Base-by-base conservation (phyloP, 92 coral and sea anemone species). In the Porites rus region DNA sequence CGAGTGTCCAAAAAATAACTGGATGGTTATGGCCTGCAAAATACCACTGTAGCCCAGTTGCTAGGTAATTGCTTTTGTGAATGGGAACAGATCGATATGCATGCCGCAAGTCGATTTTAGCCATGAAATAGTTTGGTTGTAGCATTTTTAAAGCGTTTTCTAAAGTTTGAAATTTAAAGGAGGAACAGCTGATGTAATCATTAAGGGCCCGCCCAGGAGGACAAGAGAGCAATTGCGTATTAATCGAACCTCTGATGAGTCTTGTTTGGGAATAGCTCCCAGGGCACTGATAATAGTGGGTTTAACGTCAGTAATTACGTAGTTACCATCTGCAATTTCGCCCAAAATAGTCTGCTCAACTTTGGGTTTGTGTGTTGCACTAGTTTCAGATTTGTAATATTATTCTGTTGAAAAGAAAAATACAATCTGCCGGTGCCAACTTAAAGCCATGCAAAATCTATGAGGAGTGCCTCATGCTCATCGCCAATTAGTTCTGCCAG, bases 181-280 rank as follows among this genome's bases (percentile, higher is more conserved):
- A 52, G 18, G 75, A 62, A 12, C 64, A 12, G n/a, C 38, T 10
- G 13, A 89, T 89, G 76, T 83, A 89, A 16, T 83, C 88, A 52
- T 83, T 89, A 4, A 84, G 81, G 1, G 81, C 88, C 53, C 59
- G 84, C 1, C 85, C 85, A 46, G 22, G 68, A 20, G 92, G 92
- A 1, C 87, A 61, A 88, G 68, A 88, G 68, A 28, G 31, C 88
- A 77, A 17, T 89, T 89, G 68, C 84, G 92, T 7, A 89, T 89
- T 20, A 84, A 53, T 62, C 70, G 86, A 6, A 84, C 51, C 28
- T 84, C 84, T 20, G 59, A 3, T 1, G 89, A 72, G 54, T 89
- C 78, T 0, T 89, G 92, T 72, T 89, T 89, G 53, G 92, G 89
- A 79, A 89, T 83, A 13, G 89, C 92, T 73, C 89, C 92, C 74